Base-by-base conservation (phyloP, 2,113 vertebrate genomes). In the Corynorhinus townsendii region DNA sequence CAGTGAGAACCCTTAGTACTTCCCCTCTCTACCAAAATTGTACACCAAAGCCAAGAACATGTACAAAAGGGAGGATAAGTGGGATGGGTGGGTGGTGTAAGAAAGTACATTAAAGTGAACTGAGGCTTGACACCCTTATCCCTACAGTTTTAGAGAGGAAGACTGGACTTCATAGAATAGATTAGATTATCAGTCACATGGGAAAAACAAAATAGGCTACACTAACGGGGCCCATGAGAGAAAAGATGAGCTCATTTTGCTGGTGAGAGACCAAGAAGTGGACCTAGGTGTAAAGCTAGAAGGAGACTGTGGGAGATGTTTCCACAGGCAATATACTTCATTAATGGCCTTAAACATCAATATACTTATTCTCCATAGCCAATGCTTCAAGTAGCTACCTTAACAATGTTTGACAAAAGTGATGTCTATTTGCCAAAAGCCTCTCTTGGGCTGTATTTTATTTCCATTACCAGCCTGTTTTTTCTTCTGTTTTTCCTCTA, bases 401-500 rank as follows among this genome's bases (percentile, higher is more conserved):
- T 72, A 80, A 66, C 40, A 91, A 45, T 59, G 11, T 66, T 54
- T 77, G 49, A 94, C 62, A 86, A 91, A 96, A 93, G 17, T 93
- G 73, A 47, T 93, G 72, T 56, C 54, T 91, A 28, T 94, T 96
- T 93, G 17, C 71, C 86, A 68, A 86, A 93, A 94, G 16, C 11
- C n/a, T 52, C 69, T 95, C 71, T 72, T 47, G 64, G 69, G 59
- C 71, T 79, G 81, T 69, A 90, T 82, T 96, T 96, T 66, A 95
- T 94, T 95, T 89, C 69, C 76, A 84, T 92, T 80, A 84, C 6
- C 62, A 76, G 28, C 19, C 2, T 86, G 54, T 28, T 38, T 62
- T 49, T 68, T 12, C 75, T 38, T 26, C 56, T 86, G 4, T 49
- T 94, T 93, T 94, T 86, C 40, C 28, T 86, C 64, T 33, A 86